Conservation (phyloP, 2,113 vertebrate genomes). For the Riparia riparia region DNA sequence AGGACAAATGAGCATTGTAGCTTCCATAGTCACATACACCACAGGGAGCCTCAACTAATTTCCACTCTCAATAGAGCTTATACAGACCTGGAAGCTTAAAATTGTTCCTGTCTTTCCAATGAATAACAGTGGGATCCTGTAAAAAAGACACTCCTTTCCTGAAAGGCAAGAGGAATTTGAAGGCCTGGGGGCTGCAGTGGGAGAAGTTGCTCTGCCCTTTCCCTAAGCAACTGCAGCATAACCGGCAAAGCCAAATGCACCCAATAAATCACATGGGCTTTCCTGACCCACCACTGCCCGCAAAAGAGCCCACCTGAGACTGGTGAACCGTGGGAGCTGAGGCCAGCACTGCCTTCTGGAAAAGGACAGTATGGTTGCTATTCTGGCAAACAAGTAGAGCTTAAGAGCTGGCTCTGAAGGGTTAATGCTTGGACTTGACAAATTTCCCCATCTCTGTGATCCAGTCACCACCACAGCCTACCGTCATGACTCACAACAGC, state of each 20-base stretch:
- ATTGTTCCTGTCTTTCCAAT: slow-evolving; percentile 61
- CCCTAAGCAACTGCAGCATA: accelerated
- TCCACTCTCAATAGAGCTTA: slow-evolving; percentile 73
- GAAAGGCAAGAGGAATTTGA: slow-evolving; percentile 26
- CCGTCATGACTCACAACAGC: slow-evolving; percentile 27
- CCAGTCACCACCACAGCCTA: slow-evolving; percentile 1
- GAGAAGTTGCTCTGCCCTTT: neutral
- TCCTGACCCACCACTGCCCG: neutral
- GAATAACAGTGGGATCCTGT: slow-evolving; percentile 48
- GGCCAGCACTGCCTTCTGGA: neutral
- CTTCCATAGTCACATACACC: slow-evolving; percentile 69
- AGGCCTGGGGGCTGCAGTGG: neutral
- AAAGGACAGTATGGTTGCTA: accelerated
- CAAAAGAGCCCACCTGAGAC: neutral
- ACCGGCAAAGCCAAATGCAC: neutral
- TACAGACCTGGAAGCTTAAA: slow-evolving; percentile 71
- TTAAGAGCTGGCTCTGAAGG: neutral
- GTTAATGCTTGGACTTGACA: slow-evolving; percentile 2
- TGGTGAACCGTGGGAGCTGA: accelerated
- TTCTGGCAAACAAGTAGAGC: neutral
- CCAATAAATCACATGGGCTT: neutral
- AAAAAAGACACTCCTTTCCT: slow-evolving; percentile 51
- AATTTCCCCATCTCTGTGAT: neutral
- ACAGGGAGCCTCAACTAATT: slow-evolving; percentile 72
- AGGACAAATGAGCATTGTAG: slow-evolving; percentile 71